Conservation (phyloP, 2,113 vertebrate species). For the Bombycilla garrulus region DNA sequence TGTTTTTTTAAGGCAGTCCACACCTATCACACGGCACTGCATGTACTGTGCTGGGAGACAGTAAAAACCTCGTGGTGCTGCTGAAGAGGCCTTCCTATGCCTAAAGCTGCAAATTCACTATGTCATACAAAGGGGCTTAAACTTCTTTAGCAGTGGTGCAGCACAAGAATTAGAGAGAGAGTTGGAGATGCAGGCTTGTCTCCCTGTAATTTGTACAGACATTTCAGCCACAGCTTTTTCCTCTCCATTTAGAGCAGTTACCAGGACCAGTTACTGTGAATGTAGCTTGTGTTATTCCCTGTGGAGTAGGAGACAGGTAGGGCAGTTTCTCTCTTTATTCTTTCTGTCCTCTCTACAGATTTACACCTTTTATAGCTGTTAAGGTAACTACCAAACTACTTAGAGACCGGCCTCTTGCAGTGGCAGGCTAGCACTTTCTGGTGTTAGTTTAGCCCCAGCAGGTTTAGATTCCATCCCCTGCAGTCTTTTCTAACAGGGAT, state of each 20-base stretch:
- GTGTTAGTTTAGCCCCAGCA: conserved; percentile 51
- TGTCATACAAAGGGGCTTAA: background rate
- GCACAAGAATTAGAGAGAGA: background rate
- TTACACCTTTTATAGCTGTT: conserved; percentile 56
- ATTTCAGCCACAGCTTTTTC: conserved; percentile 4
- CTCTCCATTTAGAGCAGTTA: conserved; percentile 27
- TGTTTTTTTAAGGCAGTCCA: background rate
- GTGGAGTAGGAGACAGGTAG: conserved; percentile 28
- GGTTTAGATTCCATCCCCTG: conserved; percentile 50
- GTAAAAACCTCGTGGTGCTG: background rate
- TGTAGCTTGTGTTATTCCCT: conserved; percentile 23
- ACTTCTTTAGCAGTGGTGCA: background rate
- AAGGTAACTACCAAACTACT: conserved; percentile 41
- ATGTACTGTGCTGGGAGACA: background rate
- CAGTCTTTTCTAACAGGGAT: conserved; percentile 8
- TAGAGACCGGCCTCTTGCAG: background rate
- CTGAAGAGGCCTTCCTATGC: background rate
- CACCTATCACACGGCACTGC: background rate
- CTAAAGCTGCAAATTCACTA: background rate
- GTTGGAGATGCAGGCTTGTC: background rate
- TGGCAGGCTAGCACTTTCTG: conserved; percentile 17
- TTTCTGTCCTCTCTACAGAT: conserved; percentile 29
- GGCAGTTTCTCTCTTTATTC: conserved; percentile 36
- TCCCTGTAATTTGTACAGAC: conserved; percentile 25
- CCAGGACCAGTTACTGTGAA: conserved; percentile 32